Percentiles rank a stretch among this genome's conserved stretches.
phyloP scores from a whole-genome alignment of 92 coral and sea anemone genomes.

The Palythoa grandis region DNA sequence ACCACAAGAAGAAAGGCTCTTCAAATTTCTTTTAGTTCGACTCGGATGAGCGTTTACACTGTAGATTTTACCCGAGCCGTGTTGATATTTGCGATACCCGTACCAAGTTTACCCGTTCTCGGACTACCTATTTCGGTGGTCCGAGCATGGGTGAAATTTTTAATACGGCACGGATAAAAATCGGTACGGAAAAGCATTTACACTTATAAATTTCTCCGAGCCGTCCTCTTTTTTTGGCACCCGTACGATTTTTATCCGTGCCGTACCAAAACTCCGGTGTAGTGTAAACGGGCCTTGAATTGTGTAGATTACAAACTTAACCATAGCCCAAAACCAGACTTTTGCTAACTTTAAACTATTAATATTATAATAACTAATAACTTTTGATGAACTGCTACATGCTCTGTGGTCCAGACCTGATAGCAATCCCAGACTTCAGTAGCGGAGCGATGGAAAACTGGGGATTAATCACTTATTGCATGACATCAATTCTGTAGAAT shows the following conservation, averaged over 20 bases:
- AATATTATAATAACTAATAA: background rate
- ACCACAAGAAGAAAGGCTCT: background rate
- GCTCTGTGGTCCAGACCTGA: slow-evolving; percentile 62
- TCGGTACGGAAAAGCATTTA: background rate
- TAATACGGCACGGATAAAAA: background rate
- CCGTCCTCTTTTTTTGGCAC: too few species aligned
- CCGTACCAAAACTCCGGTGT: too few species aligned
- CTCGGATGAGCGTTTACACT: background rate
- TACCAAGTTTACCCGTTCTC: background rate
- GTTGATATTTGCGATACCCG: background rate
- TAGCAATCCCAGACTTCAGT: slow-evolving; percentile 84
- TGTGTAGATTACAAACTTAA: too few species aligned
- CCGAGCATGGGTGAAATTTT: background rate
- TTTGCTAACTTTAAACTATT: too few species aligned
- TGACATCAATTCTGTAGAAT: slow-evolving; percentile 69
- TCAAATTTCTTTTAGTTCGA: background rate
- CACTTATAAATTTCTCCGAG: too few species aligned
- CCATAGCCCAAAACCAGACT: too few species aligned
- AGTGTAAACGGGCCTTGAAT: too few species aligned
- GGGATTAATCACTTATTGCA: slow-evolving; percentile 78
- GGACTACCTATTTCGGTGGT: background rate
- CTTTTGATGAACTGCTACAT: slow-evolving; percentile 17
- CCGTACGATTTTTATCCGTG: too few species aligned
- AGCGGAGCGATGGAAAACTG: slow-evolving; percentile 89
- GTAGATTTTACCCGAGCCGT: background rate